These are phyloP conservation scores for Jaculus jaculus DNA, from an alignment of 2,113 vertebrate genomes.

Conservation along the genomic window DNA sequence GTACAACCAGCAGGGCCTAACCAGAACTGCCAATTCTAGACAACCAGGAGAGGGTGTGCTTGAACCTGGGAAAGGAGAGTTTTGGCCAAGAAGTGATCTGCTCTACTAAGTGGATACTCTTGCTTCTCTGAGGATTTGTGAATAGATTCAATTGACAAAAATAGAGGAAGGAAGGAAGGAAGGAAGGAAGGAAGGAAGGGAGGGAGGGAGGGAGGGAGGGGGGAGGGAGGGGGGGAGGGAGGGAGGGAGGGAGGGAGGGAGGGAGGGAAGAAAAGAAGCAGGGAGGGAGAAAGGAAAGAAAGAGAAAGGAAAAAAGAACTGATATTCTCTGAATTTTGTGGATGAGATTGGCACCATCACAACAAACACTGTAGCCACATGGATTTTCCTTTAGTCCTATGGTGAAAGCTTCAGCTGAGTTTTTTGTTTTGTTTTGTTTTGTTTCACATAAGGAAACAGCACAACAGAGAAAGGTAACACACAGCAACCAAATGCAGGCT, in stretches of 20 bases:
- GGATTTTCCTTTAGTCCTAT: constrained; percentile 2
- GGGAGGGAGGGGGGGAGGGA: too few species aligned
- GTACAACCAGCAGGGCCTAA: background rate
- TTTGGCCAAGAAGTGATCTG: too few species aligned
- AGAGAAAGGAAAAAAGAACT: background rate
- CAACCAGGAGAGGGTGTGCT: background rate
- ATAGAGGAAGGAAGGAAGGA: too few species aligned
- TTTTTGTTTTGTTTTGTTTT: background rate
- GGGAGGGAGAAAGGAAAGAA: background rate
- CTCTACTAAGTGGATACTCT: too few species aligned
- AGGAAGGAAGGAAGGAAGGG: too few species aligned
- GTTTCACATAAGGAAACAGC: background rate
- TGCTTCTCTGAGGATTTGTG: too few species aligned
- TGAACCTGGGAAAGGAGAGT: background rate
- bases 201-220: too few species aligned
- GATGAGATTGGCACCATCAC: background rate
- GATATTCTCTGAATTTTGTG: constrained; percentile 11
- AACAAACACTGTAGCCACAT: background rate
- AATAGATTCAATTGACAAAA: too few species aligned
- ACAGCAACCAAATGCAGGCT: background rate
- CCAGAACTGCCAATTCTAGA: background rate
- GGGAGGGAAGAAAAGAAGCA: too few species aligned
- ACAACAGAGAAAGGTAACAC: background rate
- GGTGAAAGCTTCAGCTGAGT: background rate
- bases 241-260: too few species aligned